phyloP scores from a whole-genome alignment of 2,888 invertebrate species.

The Melolontha melolontha region DNA sequence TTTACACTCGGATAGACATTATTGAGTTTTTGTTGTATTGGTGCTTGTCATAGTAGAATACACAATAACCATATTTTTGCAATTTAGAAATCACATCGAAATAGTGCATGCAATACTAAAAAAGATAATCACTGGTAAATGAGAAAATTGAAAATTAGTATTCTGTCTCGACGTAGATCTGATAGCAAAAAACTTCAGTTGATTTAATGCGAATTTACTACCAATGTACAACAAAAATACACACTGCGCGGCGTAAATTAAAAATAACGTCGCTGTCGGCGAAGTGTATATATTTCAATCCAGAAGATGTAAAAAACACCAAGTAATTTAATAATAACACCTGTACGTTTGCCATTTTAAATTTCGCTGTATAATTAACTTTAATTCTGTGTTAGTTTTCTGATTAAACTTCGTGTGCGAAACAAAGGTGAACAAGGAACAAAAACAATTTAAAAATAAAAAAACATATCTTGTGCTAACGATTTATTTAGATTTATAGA shows the following conservation, averaged over 20 bases:
- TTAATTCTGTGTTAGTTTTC: slow-evolving; percentile 25
- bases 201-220: slow-evolving; percentile 33
- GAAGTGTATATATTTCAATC: slow-evolving; percentile 38
- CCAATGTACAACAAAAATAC: slow-evolving; percentile 26
- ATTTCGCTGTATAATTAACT: slow-evolving; percentile 25
- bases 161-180: slow-evolving; percentile 12
- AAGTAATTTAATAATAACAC: slow-evolving; percentile 36
- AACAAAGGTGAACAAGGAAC: neutral
- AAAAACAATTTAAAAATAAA: slow-evolving; percentile 8
- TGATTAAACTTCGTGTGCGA: neutral
- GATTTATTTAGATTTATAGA: too few species aligned
- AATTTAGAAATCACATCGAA: slow-evolving; percentile 9
- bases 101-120: slow-evolving; percentile 11
- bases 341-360: slow-evolving; percentile 17
- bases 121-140: slow-evolving; percentile 33
- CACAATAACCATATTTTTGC: slow-evolving; percentile 23
- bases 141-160: slow-evolving; percentile 38
- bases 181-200: slow-evolving; percentile 28
- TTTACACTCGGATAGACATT: too few species aligned
- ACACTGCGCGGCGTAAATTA: slow-evolving; percentile 24
- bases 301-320: slow-evolving; percentile 29
- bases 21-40: too few species aligned
- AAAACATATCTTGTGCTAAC: neutral
- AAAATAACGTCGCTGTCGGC: slow-evolving; percentile 37
- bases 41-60: neutral